Conservation (phyloP, 2,888 invertebrate genomes). For the Drosophila neonasuta region DNA sequence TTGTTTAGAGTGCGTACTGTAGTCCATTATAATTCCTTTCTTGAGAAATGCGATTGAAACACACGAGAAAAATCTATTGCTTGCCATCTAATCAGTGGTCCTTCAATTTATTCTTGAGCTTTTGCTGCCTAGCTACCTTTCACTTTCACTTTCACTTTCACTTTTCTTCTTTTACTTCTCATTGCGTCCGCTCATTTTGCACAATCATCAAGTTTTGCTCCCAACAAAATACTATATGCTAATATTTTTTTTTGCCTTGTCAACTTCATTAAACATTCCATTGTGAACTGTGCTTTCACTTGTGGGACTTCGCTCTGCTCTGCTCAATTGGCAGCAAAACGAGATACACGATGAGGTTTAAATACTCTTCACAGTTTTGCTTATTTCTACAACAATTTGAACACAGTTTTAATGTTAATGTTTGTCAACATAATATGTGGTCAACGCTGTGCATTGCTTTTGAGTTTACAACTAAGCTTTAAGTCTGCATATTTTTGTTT, state of each 20-base stretch:
- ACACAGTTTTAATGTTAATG: no score
- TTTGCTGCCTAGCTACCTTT: neutral
- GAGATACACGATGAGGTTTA: neutral
- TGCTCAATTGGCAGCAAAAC: conserved; percentile 8
- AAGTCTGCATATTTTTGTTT: no score
- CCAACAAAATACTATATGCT: neutral
- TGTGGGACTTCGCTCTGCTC: conserved; percentile 25
- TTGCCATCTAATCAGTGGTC: conserved; percentile 21
- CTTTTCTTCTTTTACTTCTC: no score
- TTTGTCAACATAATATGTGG: no score
- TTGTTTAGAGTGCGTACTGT: neutral
- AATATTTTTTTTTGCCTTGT: conserved; percentile 23
- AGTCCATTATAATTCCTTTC: neutral
- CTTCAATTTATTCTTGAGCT: conserved; percentile 11
- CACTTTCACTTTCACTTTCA: neutral
- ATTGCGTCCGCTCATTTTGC: conserved; percentile 17
- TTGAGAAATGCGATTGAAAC: neutral
- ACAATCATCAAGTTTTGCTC: conserved; percentile 21
- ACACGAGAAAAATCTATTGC: conserved; percentile 15
- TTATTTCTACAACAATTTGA: neutral
- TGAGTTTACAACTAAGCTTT: no score
- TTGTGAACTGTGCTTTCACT: conserved; percentile 38
- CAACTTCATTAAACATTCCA: conserved; percentile 38
- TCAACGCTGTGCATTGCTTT: no score
- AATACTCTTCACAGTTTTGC: neutral